phyloP scores from a whole-genome alignment of 2,888 invertebrate species.

The Cryptops parisi region DNA sequence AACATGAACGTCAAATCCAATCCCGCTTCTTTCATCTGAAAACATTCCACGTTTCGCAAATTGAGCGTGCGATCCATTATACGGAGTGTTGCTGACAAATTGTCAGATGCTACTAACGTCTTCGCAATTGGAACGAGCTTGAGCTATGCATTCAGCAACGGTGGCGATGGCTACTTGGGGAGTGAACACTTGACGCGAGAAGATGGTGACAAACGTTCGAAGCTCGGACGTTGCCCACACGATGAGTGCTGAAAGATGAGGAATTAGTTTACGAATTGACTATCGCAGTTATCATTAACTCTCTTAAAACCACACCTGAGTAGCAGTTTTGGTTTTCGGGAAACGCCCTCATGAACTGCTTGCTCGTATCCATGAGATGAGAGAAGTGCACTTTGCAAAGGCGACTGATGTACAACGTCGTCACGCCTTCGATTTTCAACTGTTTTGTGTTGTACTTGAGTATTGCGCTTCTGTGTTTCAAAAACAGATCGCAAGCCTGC shows the following conservation, averaged over 20 bases:
- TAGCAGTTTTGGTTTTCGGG: slow-evolving; percentile 56
- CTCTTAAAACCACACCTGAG: slow-evolving; percentile 44
- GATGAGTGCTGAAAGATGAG: slow-evolving; percentile 47
- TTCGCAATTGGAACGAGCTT: slow-evolving; percentile 58
- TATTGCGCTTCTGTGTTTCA: slow-evolving; percentile 64
- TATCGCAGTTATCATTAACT: too few species aligned
- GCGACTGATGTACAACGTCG: slow-evolving; percentile 60
- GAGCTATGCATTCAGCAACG: slow-evolving; percentile 70
- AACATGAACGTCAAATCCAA: slow-evolving; percentile 84
- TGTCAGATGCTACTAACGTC: too few species aligned
- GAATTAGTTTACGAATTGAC: neutral
- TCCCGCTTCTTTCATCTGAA: slow-evolving; percentile 47
- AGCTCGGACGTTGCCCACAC: slow-evolving; percentile 64
- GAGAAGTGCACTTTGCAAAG: slow-evolving; percentile 71
- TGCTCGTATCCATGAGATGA: slow-evolving; percentile 56
- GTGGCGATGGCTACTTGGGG: slow-evolving; percentile 72
- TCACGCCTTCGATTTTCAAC: slow-evolving; percentile 51
- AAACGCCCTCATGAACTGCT: slow-evolving; percentile 66
- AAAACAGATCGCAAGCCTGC: slow-evolving; percentile 66
- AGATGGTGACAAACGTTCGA: slow-evolving; percentile 33
- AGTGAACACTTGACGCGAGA: slow-evolving; percentile 55
- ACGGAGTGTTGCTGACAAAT: too few species aligned
- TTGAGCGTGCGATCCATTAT: too few species aligned
- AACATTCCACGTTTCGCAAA: too few species aligned
- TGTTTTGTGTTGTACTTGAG: slow-evolving; percentile 65